A percentile compares a stretch with the other conserved stretches of the same genome.
phyloP scores from a whole-genome alignment of 2,797 vertebrate genomes.

The Sciurus vulgaris region DNA sequence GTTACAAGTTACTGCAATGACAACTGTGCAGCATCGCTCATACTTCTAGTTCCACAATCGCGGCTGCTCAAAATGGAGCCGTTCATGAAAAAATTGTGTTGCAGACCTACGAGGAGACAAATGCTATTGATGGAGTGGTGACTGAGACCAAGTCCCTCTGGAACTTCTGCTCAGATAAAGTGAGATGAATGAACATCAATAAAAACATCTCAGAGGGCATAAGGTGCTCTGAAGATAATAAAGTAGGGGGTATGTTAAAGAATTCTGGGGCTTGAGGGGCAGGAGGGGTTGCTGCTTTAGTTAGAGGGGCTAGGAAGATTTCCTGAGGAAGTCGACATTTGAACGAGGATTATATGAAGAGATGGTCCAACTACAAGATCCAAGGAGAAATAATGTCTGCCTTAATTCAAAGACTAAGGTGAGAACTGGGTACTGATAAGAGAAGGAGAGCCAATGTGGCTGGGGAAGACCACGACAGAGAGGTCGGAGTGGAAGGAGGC shows the following conservation, averaged over 20 bases:
- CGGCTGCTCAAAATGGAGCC: neutral
- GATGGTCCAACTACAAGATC: neutral
- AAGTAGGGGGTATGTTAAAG: neutral
- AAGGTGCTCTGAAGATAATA: neutral
- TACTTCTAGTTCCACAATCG: neutral
- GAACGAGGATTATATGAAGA: neutral
- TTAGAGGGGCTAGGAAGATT: neutral
- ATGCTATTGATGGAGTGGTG: neutral
- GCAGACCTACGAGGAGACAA: neutral
- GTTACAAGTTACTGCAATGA: neutral
- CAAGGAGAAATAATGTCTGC: neutral
- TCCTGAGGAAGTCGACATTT: neutral
- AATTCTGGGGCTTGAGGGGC: neutral
- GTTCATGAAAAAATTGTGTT: accelerated
- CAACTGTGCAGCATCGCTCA: neutral
- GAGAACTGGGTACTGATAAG: neutral
- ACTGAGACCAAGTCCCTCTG: neutral
- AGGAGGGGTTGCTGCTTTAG: neutral
- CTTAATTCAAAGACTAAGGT: neutral
- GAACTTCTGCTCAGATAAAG: neutral
- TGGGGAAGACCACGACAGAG: neutral
- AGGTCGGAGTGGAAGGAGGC: too few relatives aligned
- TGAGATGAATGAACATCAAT: neutral
- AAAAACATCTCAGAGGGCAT: neutral
- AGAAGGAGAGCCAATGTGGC: neutral